Percentiles rank a stretch among this genome's conserved stretches.
Evolutionary conservation across 2,113 vertebrate genomes (phyloP).

Genomic region (Cisticola juncidis): DNA sequence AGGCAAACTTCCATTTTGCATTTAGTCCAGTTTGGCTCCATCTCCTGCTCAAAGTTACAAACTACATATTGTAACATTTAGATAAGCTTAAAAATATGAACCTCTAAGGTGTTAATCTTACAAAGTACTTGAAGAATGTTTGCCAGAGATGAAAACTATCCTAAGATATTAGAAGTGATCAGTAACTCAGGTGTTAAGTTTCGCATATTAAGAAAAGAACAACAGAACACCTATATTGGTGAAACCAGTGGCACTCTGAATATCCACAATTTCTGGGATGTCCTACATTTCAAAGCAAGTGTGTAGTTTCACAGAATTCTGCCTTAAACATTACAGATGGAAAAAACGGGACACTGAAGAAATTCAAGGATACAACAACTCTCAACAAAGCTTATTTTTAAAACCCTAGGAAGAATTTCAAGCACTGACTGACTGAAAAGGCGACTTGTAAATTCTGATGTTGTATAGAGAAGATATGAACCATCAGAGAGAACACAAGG

Average conservation of each 20-base stretch:
- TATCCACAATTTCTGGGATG: background rate
- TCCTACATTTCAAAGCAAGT: background rate
- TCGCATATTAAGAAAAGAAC: background rate
- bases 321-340: background rate
- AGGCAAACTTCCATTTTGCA: background rate
- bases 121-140: background rate
- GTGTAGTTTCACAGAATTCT: background rate
- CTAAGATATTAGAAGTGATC: background rate
- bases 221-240: background rate
- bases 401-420: background rate
- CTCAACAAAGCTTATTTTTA: background rate
- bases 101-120: background rate
- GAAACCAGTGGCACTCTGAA: background rate
- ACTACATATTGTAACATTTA: background rate
- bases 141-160: background rate
- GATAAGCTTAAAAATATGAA: background rate
- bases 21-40: constrained; percentile 30
- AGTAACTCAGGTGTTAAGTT: background rate
- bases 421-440: background rate
- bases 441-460: background rate
- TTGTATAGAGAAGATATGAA: background rate
- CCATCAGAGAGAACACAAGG: background rate
- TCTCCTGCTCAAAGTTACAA: constrained; percentile 24
- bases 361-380: background rate
- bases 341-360: background rate